phyloP scores from a whole-genome alignment of 2,888 invertebrate species.

The Polia nebulosa region DNA sequence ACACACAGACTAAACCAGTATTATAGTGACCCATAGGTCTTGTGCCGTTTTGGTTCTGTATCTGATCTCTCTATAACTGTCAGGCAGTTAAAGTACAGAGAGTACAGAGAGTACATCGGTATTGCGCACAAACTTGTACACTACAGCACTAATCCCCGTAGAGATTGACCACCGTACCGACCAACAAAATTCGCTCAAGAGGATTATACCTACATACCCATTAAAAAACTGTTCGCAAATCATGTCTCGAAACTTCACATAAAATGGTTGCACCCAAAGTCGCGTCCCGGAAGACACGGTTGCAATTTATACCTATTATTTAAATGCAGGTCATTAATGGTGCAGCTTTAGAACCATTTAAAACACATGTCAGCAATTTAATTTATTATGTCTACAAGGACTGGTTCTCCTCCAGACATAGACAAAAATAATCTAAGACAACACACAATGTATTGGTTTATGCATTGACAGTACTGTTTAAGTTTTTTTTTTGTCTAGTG shows the following conservation, averaged over 20 bases:
- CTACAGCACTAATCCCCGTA: too few relatives aligned
- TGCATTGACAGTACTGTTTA: neutral
- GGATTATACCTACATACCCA: neutral
- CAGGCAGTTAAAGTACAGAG: too few relatives aligned
- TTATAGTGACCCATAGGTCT: too few relatives aligned
- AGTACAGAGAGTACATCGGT: too few relatives aligned
- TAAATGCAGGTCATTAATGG: constrained; percentile 18
- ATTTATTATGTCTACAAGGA: constrained; percentile 24
- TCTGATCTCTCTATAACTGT: too few relatives aligned
- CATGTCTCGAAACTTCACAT: neutral
- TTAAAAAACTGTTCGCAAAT: neutral
- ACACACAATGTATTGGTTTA: constrained; percentile 12
- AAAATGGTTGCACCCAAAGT: neutral
- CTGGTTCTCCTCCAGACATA: constrained; percentile 14
- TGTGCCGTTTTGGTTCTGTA: too few relatives aligned
- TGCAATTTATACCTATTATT: constrained; percentile 22
- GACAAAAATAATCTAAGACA: neutral
- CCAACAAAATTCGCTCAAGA: neutral
- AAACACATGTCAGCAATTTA: constrained; percentile 15
- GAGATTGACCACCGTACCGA: too few relatives aligned
- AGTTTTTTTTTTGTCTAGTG: neutral
- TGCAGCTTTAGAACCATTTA: constrained; percentile 21
- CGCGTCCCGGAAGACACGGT: constrained; percentile 1
- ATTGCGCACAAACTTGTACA: too few relatives aligned
- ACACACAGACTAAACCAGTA: too few relatives aligned